Evolutionary conservation across 2,797 vertebrate species (phyloP), one percentile per base, ranked within the genome.

Genomic region (Meriones psammophilus): DNA sequence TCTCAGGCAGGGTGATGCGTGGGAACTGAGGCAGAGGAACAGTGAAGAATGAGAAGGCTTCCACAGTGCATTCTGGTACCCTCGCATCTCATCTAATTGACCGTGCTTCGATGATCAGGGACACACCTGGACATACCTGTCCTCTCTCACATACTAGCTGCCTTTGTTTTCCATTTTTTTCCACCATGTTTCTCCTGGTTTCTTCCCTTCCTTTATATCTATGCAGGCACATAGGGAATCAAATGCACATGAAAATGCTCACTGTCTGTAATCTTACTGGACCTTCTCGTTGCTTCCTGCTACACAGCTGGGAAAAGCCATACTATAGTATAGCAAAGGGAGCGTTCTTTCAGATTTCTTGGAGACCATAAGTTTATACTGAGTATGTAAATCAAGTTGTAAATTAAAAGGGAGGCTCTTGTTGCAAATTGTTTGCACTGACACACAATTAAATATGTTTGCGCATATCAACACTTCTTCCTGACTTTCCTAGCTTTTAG

Each of bases 391-490:
- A 68, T 36, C 36, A 60, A 69, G 71, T 64, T 54, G 77, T 74
- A 79, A 94, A n/a, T 80, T 14, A n/a, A 68, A 77, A 81, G 84
- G 17, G 64, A 77, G 66, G 66, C 15, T 66, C 33, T 39, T 15
- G 20, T 80, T 94, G 60, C 26, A 93, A 90, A 88, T 91, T 77
- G 69, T 85, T 93, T 79, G n/a, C 73, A 60, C 42, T 92, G 64
- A 83, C 93, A 92, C 84, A 71, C 30, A 96, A 93, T 54, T 39
- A 92, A 91, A 62, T 83, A 60, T 86, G 20, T 94, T 96, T 58
- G 1, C 18, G 46, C 2, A 60, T 3, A 46, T 46, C 20, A 5
- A 62, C 36, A 46, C 17, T 88, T 60, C 42, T 89, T 50, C 78
- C 30, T 77, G 56, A 54, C 64, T 77, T 50, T 50, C 30, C 76